Percentiles rank a stretch among this genome's conserved stretches.
These are phyloP conservation scores for Diorhabda sublineata DNA, from an alignment of 1,140 invertebrate genomes.

Conservation along the genomic window DNA sequence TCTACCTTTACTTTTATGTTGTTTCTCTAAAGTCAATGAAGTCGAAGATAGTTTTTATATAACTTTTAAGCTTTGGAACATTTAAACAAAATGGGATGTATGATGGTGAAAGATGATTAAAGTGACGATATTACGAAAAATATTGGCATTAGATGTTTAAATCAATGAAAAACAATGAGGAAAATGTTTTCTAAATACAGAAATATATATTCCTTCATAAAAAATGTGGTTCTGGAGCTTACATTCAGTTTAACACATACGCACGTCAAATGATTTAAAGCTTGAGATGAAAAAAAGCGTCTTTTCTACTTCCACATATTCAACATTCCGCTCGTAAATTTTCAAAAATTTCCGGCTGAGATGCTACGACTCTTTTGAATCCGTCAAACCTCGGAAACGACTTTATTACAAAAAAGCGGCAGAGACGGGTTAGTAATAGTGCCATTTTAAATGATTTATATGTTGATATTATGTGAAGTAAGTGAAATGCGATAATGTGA, in stretches of 20 bases:
- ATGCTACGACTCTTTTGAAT: conserved; percentile 4
- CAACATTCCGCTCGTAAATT: background rate
- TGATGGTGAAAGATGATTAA: too few species aligned
- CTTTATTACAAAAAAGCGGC: conserved; percentile 8
- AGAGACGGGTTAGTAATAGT: background rate
- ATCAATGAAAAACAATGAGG: too few species aligned
- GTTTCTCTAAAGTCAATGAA: too few species aligned
- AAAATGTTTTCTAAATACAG: background rate
- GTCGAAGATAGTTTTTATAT: too few species aligned
- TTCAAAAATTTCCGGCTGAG: conserved; percentile 7
- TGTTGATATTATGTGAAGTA: too few species aligned
- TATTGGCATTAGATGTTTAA: too few species aligned
- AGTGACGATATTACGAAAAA: too few species aligned
- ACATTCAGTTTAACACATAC: background rate
- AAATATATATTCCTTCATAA: background rate
- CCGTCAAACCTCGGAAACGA: conserved; percentile 15
- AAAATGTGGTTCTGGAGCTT: background rate
- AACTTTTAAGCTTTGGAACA: too few species aligned
- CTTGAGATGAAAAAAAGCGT: background rate
- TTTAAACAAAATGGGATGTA: too few species aligned
- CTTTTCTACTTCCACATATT: conserved; percentile 3
- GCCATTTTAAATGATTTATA: too few species aligned
- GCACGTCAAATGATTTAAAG: conserved; percentile 2
- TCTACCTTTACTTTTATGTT: too few species aligned
- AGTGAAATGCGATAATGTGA: too few species aligned